phyloP scores from a whole-genome alignment of 2,888 invertebrate species.

The Stomorhina lunata region DNA sequence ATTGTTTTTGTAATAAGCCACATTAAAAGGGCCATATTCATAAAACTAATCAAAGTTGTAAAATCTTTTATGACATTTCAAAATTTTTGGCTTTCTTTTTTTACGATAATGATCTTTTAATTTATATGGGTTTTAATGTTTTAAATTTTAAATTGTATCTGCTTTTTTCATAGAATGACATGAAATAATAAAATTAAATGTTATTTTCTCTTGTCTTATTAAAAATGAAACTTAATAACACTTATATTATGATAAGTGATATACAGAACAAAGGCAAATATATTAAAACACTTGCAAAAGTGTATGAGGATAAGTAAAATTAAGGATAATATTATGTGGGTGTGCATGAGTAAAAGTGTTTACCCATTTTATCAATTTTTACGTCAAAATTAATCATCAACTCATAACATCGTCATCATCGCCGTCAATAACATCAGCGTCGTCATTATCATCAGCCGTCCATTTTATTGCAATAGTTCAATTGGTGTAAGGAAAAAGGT shows the following conservation, averaged over 20 bases:
- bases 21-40: too few relatives aligned
- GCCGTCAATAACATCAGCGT: too few relatives aligned
- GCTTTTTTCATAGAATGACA: constrained; percentile 25
- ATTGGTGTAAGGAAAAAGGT: not conserved
- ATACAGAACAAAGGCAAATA: too few relatives aligned
- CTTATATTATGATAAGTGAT: not conserved
- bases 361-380: not conserved
- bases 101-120: too few relatives aligned
- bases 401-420: constrained; percentile 3
- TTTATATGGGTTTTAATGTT: not conserved
- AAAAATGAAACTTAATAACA: constrained; percentile 27
- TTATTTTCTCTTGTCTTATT: not conserved
- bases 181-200: constrained; percentile 4
- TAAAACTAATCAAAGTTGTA: too few relatives aligned
- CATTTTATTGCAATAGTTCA: constrained; percentile 8
- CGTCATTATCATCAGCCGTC: constrained; percentile 15
- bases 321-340: too few relatives aligned
- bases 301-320: not conserved
- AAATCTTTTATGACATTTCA: too few relatives aligned
- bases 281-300: too few relatives aligned
- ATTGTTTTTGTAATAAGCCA: too few relatives aligned
- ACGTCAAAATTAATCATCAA: constrained; percentile 1
- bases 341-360: too few relatives aligned
- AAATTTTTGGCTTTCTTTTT: too few relatives aligned
- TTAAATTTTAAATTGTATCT: not conserved